These are phyloP conservation scores for Melinopterus prodromus DNA, from an alignment of 2,888 invertebrate species.

Conservation along the genomic window DNA sequence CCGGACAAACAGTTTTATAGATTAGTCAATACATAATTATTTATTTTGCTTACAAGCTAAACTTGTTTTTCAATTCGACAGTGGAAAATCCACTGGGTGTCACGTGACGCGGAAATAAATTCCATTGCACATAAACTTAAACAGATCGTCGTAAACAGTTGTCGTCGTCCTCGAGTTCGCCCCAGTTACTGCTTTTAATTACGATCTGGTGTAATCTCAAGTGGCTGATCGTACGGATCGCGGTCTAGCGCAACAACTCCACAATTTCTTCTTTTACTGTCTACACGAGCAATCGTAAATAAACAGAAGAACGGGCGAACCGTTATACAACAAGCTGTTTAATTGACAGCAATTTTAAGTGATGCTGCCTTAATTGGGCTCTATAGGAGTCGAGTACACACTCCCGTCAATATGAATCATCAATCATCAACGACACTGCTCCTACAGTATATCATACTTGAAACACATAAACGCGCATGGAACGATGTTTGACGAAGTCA, in stretches of 20 bases:
- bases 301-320: background rate
- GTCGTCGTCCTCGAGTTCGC: background rate
- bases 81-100: background rate
- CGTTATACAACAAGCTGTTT: background rate
- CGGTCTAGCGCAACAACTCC: background rate
- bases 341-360: constrained; percentile 22
- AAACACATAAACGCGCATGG: background rate
- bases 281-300: background rate
- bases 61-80: background rate
- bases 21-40: too few species aligned
- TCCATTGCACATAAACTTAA: background rate
- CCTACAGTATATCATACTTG: background rate
- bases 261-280: background rate
- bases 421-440: background rate
- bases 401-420: background rate
- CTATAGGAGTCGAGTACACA: background rate
- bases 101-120: background rate
- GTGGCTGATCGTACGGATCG: background rate
- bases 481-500: background rate
- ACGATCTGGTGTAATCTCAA: background rate
- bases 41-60: too few species aligned
- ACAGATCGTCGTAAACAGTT: background rate
- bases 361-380: constrained; percentile 18
- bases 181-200: background rate
- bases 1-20: too few species aligned